Conservation (phyloP, 2,797 vertebrate genomes). For the Acanthis flammea region DNA sequence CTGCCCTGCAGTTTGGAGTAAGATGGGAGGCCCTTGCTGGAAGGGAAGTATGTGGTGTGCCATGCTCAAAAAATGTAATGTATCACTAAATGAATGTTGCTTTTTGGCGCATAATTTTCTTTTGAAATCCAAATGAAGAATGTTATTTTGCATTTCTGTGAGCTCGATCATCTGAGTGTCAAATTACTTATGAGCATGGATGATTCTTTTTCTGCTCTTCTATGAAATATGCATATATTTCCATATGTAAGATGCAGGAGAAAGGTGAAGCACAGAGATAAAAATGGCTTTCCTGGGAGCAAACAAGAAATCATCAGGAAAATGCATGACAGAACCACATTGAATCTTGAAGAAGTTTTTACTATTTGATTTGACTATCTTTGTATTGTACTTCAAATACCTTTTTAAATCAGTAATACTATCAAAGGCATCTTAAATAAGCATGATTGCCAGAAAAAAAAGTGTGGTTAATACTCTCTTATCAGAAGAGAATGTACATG, state of each 20-base stretch:
- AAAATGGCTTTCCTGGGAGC: background rate
- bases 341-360: background rate
- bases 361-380: background rate
- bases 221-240: background rate
- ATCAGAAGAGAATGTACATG: background rate
- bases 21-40: background rate
- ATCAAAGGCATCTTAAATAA: background rate
- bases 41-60: background rate
- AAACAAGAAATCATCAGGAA: background rate
- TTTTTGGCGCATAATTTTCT: background rate
- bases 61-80: background rate
- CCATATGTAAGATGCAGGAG: background rate
- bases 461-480: background rate
- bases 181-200: background rate
- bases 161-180: background rate
- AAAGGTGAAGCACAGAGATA: background rate
- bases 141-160: background rate
- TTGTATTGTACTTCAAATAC: background rate
- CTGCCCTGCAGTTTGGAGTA: background rate
- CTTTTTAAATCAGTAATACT: background rate
- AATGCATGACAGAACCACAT: background rate
- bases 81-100: background rate
- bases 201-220: background rate
- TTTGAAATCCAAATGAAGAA: background rate
- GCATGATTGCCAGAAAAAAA: background rate